Conservation (phyloP, 2,113 vertebrate genomes). For the Setophaga coronata region DNA sequence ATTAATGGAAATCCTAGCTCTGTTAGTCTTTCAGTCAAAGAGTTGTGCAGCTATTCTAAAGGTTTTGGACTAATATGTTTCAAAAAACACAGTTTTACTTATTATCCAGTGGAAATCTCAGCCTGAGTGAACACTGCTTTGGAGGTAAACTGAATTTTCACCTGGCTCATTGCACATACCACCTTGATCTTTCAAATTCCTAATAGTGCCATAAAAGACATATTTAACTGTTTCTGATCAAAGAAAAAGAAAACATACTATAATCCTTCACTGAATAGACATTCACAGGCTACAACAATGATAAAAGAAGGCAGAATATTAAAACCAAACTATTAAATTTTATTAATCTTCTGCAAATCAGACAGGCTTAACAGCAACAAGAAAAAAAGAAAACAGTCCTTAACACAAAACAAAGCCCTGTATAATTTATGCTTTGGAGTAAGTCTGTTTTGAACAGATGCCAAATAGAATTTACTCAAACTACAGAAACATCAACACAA, state of each 20-base stretch:
- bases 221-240: not conserved
- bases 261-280: not conserved
- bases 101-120: not conserved
- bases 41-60: not conserved
- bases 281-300: not conserved
- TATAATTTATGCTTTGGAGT: not conserved
- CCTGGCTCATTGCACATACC: not conserved
- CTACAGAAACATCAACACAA: conserved; percentile 36
- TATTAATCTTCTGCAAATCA: not conserved
- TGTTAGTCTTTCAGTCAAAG: not conserved
- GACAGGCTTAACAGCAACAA: not conserved
- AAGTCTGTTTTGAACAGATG: not conserved
- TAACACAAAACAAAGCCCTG: not conserved
- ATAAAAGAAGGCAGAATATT: not conserved
- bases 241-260: not conserved
- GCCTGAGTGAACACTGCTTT: not conserved
- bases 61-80: not conserved
- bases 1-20: not conserved
- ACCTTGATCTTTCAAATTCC: not conserved
- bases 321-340: not conserved
- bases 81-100: not conserved
- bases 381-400: not conserved
- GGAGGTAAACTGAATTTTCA: not conserved
- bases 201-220: not conserved
- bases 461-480: conserved; percentile 44